These are phyloP conservation scores for Chionoecetes opilio DNA, from an alignment of 1,140 invertebrate genomes.

Conservation along the genomic window DNA sequence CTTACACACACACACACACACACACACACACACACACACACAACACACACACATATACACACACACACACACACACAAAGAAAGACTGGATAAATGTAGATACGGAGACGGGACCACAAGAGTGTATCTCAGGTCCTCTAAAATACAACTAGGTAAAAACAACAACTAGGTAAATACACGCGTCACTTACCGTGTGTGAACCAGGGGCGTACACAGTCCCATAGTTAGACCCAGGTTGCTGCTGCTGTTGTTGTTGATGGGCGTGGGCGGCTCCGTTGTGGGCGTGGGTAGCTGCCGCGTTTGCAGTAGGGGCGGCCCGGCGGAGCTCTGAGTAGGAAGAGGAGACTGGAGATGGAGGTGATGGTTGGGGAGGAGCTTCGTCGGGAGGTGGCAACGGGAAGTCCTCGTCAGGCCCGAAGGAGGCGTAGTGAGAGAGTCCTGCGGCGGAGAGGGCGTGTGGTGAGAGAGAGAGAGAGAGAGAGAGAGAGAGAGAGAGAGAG, in stretches of 20 bases:
- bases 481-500: constrained; percentile 40
- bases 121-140: no score
- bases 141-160: no score
- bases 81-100: no score
- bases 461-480: constrained; percentile 64
- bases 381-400: constrained; percentile 73
- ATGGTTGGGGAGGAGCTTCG: constrained; percentile 68
- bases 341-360: constrained; percentile 69
- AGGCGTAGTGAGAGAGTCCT: constrained; percentile 70
- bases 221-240: constrained; percentile 48
- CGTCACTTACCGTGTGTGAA: constrained; percentile 66
- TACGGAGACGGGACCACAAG: no score
- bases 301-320: constrained; percentile 54
- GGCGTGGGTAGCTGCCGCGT: constrained; percentile 43
- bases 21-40: constrained; percentile 32
- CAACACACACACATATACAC: no score
- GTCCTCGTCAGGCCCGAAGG: constrained; percentile 74
- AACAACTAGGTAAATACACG: no score
- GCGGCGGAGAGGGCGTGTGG: background rate
- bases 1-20: constrained; percentile 34
- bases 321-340: constrained; percentile 73
- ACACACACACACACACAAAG: no score
- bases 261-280: constrained; percentile 46
- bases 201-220: constrained; percentile 62
- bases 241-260: constrained; percentile 50